A percentile compares a stretch with the other conserved stretches of the same genome.
phyloP scores from a whole-genome alignment of 2,888 invertebrate genomes.

The Drosophila sordidapex region DNA sequence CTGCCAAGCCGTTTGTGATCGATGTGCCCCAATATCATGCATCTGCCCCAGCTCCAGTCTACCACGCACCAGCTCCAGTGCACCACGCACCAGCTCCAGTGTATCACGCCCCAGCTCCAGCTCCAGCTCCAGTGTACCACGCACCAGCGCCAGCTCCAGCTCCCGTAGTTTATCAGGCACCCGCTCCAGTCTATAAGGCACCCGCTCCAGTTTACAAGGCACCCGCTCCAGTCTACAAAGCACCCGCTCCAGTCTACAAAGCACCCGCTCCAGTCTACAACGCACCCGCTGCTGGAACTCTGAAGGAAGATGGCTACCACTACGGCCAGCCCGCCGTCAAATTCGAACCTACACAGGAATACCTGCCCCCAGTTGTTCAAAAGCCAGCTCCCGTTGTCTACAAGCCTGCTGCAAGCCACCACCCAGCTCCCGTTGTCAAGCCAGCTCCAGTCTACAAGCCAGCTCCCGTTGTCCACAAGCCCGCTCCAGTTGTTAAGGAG shows the following conservation, averaged over 20 bases:
- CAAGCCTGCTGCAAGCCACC: conserved; percentile 6
- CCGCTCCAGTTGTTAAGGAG: conserved; percentile 2
- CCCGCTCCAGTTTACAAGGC: conserved; percentile 19
- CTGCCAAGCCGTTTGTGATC: conserved; percentile 39
- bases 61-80: conserved; percentile 18
- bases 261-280: conserved; percentile 28
- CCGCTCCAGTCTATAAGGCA: conserved; percentile 18
- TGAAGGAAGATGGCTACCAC: conserved; percentile 72
- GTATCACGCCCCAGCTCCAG: conserved; percentile 17
- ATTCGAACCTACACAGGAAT: conserved; percentile 48
- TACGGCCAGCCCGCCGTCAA: conserved; percentile 50
- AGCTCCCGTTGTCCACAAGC: conserved; percentile 1
- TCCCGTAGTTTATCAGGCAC: conserved; percentile 6
- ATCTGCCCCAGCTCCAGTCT: conserved; percentile 20
- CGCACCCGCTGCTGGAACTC: conserved; percentile 46
- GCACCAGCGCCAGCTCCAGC: conserved; percentile 24
- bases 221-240: conserved; percentile 23
- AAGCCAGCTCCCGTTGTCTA: conserved; percentile 11
- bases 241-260: conserved; percentile 10
- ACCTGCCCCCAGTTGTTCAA: conserved; percentile 36
- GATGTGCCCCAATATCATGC: conserved; percentile 64
- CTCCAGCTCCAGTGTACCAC: conserved; percentile 14
- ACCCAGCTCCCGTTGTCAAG: conserved; percentile 14
- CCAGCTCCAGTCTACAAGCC: conserved; percentile 29
- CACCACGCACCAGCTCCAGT: conserved; percentile 8